Evolutionary conservation across 2,797 vertebrate genomes (phyloP), one percentile per base, ranked within the genome.

Genomic region (Pseudomugil tenellus): DNA sequence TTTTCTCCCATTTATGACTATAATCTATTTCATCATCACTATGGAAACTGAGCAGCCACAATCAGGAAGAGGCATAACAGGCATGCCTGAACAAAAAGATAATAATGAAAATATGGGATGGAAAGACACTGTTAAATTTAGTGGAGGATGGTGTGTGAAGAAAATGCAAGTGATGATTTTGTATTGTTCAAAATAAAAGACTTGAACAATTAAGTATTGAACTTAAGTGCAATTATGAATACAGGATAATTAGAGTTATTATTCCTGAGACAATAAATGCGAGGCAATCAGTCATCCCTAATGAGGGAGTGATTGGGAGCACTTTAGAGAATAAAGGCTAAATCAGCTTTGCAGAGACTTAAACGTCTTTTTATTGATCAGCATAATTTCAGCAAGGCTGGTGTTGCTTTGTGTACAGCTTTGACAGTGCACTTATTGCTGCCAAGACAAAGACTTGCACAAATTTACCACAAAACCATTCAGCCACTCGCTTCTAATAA

Each of bases 31-130:
- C 84, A 63, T 58, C 74, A 70, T 92, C 80, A 63, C 87, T 85
- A 89, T 90, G 88, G 90, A 84, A 90, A 92, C 89, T 72, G 79
- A 86, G 85, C 84, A 84, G 68, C 58, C 71, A 65, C 77, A 88
- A 88, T 90, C 81, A 90, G 61, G 1, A 29, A 62, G 60, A 39
- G 16, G 69, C 23, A 2, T 39, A 58, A 79, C 70, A 90, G 84
- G 82, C 82, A 75, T 25, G 63, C 77, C 74, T 64, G 78, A 80
- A 84, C 80, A 83, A 86, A 88, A 80, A 77, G 65, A 70, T 48
- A 58, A 37, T 84, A 85, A 83, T 84, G 79, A 87, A 81, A 75
- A 62, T 63, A 76, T 77, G 79, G 61, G 31, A 68, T 70, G 7
- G 41, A 67, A 80, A 87, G 76, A 63, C 35, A 63, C 53, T 67